Percentiles rank a stretch among this genome's conserved stretches.
phyloP scores from a whole-genome alignment of 2,113 vertebrate genomes.

The Neogale vison region DNA sequence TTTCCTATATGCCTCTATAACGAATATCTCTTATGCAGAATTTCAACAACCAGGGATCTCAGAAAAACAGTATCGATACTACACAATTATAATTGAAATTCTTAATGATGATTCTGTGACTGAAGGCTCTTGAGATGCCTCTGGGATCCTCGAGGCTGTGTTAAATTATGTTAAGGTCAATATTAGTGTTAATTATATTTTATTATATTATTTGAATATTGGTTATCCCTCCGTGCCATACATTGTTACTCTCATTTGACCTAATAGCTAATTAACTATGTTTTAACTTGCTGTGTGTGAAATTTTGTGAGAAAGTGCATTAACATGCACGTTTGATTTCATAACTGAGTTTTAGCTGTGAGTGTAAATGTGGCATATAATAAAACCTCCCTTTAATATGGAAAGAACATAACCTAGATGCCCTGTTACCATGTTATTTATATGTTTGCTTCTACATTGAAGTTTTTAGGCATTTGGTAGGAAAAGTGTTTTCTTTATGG shows the following conservation, averaged over 20 bases:
- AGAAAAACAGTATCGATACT: neutral
- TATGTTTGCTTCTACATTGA: neutral
- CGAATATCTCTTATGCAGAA: neutral
- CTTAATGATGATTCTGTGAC: neutral
- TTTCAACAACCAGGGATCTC: neutral
- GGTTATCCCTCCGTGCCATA: neutral
- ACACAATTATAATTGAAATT: neutral
- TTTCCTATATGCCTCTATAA: neutral
- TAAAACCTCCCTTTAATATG: neutral
- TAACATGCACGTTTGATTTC: neutral
- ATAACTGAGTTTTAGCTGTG: neutral
- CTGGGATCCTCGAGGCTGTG: neutral
- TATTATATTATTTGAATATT: conserved; percentile 41
- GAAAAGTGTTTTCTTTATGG: neutral
- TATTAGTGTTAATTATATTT: conserved; percentile 39
- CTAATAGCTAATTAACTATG: conserved; percentile 1
- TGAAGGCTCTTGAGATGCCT: neutral
- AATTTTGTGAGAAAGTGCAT: neutral
- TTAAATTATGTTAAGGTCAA: neutral
- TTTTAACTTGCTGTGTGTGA: conserved; percentile 14
- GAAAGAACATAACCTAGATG: neutral
- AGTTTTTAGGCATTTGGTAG: neutral
- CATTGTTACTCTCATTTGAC: neutral
- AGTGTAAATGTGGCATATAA: neutral
- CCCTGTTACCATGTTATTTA: neutral